These are phyloP conservation scores for Cygnus buccinator DNA, from an alignment of 2,113 vertebrate genomes.

Conservation along the genomic window DNA sequence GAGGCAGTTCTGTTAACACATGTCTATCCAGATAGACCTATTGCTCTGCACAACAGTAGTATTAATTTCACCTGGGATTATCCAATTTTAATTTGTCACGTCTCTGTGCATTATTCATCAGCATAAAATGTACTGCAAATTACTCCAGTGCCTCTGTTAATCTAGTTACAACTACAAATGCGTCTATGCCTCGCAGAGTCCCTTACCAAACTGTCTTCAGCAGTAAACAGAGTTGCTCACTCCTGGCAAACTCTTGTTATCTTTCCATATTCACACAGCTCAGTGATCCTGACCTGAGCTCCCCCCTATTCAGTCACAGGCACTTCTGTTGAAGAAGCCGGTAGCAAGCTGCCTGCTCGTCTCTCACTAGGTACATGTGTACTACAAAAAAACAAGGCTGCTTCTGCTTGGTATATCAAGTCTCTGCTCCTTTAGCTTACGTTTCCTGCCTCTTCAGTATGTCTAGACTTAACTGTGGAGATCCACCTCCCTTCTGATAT, in stretches of 20 bases:
- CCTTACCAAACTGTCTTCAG: not conserved
- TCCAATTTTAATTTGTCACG: not conserved
- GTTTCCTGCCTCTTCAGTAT: not conserved
- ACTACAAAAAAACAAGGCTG: not conserved
- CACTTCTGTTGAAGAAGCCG: not conserved
- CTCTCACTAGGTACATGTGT: not conserved
- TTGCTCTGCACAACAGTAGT: conserved; percentile 10
- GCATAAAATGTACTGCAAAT: not conserved
- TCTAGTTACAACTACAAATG: not conserved
- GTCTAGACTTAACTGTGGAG: not conserved
- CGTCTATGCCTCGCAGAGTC: not conserved
- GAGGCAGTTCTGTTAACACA: not conserved
- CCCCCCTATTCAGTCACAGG: not conserved
- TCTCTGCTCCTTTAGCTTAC: not conserved
- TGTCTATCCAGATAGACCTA: not conserved
- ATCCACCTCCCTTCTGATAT: not conserved
- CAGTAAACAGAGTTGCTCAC: not conserved
- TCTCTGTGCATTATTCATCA: not conserved
- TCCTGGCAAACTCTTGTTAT: not conserved
- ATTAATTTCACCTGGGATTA: conserved; percentile 11
- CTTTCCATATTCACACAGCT: not conserved
- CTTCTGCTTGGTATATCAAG: not conserved
- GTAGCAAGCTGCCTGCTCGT: not conserved
- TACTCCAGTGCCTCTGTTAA: not conserved
- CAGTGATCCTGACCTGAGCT: not conserved